phyloP scores from a whole-genome alignment of 2,888 invertebrate species.

The Cryptus viduatorius region DNA sequence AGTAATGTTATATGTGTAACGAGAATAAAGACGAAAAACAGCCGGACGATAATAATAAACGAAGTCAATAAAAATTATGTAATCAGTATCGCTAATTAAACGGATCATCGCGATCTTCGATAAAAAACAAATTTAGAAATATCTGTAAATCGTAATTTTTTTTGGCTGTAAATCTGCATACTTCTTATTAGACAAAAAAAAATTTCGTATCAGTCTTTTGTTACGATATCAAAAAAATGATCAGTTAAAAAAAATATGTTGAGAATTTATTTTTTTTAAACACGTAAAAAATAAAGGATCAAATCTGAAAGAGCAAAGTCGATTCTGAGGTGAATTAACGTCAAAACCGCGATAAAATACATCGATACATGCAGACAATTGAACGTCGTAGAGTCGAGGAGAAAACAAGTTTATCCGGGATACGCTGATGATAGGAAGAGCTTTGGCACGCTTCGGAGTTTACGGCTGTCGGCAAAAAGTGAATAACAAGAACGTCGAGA shows the following conservation, averaged over 20 bases:
- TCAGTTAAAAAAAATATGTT: not conserved
- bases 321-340: not conserved
- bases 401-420: conserved; percentile 42
- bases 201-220: too few species aligned
- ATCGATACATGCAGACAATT: not conserved
- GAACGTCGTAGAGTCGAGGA: conserved; percentile 7
- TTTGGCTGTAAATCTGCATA: too few species aligned
- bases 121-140: not conserved
- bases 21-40: not conserved
- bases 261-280: not conserved
- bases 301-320: not conserved
- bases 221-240: not conserved
- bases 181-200: too few species aligned
- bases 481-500: conserved; percentile 39
- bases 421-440: conserved; percentile 41
- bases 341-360: conserved; percentile 16
- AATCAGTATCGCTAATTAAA: not conserved
- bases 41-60: not conserved
- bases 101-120: not conserved
- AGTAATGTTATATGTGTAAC: not conserved
- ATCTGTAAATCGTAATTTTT: too few species aligned
- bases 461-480: not conserved
- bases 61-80: not conserved
- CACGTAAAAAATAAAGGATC: not conserved
- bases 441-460: conserved; percentile 33